Evolutionary conservation across 1,140 invertebrate genomes (phyloP), one percentile per base, ranked within the genome.

Genomic region (Drosophila baimaii): DNA sequence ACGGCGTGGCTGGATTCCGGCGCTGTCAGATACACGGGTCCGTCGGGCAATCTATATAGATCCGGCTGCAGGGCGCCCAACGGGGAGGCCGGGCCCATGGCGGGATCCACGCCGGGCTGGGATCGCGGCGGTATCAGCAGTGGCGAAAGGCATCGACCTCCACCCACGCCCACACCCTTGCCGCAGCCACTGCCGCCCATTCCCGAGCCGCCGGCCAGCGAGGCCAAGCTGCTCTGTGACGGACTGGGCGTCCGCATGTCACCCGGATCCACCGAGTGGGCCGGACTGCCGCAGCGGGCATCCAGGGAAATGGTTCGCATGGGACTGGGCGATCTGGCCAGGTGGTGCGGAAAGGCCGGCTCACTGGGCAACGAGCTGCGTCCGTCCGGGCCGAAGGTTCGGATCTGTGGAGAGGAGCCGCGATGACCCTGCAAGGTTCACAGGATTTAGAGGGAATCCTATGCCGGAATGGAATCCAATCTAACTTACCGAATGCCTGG

Each of bases 1-100:
- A 97, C 93, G 51, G 94, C 94, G 58, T 90, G 81, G 69, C 91
- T 86, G 13, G 93, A 93, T 15, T 93, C 93, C 21, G 94, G 93
- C 31, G 94, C 92, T 49, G 94, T 94, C 41, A 96, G 93, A 80
- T 96, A 95, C 0, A 97, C 92, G 2, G 96, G 96, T 13, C 95
- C 95, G 80, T 96, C 95, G 56, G 94, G 93, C 80, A 95, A 94
- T 15, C 95, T 94, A 92, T 98, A 98, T 5, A 98, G 93, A 89
- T 97, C 96, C 0, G 97, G 96, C 80, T 97, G 96, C 5, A 98
- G 94, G 10, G 96, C 95, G n/a, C 97, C 97, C 19, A 97, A 91
- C 0, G 96, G 95, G 51, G 95, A 96, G 39, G 96, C 94, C 5
- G 95, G 94, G 2, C 91, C 91, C 54, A 91, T 71, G 15, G 79